Base-by-base conservation (phyloP, 2,888 invertebrate species). In the Troilus luridus region DNA sequence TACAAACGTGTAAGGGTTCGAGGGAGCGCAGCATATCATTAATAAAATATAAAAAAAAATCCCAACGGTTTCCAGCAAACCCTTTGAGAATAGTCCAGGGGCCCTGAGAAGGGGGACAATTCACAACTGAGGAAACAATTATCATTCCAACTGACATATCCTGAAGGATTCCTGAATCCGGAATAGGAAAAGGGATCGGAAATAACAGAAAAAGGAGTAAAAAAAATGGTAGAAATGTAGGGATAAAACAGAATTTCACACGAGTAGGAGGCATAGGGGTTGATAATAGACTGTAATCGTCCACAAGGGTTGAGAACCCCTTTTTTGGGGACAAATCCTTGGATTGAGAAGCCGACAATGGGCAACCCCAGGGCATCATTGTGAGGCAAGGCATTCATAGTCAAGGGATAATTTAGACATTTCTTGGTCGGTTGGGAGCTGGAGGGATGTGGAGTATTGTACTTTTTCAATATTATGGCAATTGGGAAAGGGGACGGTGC, bases 181-280 rank as follows among this genome's bases (percentile, higher is more conserved):
- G 54, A 81, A 81, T 81, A 11, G 81, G 54, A 54, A 81, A 67
- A 54, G 81, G 81, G 81, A 21, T 54, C 41, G 81, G 81, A 81
- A 81, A 56, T 81, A 56, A 56, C 54, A 81, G 54, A 81, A 81
- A 81, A 81, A 77, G 54, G 54, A 41, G n/a, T 5, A 67, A 81
- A 81, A 77, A 81, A 81, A 81, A 24, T 67, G 81, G 10, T 54
- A 81, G 81, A 81, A 81, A 81, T 81, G 21, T 1, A 19, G 1
- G 54, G 21, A 81, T 81, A 81, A 81, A 81, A 81, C 81, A n/a
- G 81, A 81, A 81, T 81, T 81, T 81, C 81, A 81, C 81, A 81
- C 81, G 81, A 81, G 81, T 81, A 81, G 81, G 81, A 81, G 81
- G 81, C 8, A 54, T 0, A 81, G 54, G 81, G 81, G 81, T 81